phyloP scores from a whole-genome alignment of 2,797 vertebrate species.

The Diplodus sargus region DNA sequence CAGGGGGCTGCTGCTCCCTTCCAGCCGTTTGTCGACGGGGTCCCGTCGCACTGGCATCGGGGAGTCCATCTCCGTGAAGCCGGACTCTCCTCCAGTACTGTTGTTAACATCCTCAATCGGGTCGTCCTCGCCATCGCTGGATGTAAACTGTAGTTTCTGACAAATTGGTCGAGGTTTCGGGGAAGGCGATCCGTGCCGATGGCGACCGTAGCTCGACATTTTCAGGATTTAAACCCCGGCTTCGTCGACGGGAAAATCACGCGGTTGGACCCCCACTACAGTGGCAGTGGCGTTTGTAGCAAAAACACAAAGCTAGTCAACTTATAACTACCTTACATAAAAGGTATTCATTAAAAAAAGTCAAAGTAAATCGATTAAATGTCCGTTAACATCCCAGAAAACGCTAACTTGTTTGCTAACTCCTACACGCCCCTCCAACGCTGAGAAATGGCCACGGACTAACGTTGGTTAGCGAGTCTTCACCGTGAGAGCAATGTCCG shows the following conservation, averaged over 20 bases:
- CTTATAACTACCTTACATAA: constrained; percentile 30
- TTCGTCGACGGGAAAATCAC: constrained; percentile 53
- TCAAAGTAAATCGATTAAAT: not conserved
- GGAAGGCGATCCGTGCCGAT: constrained; percentile 70
- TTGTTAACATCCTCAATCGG: constrained; percentile 90
- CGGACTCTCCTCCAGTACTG: constrained; percentile 94
- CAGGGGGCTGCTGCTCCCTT: constrained; percentile 77
- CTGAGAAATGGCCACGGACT: constrained; percentile 42
- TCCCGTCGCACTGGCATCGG: constrained; percentile 82
- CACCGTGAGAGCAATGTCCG: not conserved
- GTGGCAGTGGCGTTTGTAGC: not conserved
- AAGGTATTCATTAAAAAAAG: constrained; percentile 11
- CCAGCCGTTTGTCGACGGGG: constrained; percentile 57
- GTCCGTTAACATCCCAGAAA: constrained; percentile 28
- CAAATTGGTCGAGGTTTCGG: constrained; percentile 82
- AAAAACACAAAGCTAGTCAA: not conserved
- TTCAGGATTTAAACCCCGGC: constrained; percentile 66
- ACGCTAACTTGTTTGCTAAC: constrained; percentile 36
- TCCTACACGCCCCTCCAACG: constrained; percentile 68
- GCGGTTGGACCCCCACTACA: constrained; percentile 27
- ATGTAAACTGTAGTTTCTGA: constrained; percentile 90
- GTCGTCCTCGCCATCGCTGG: constrained; percentile 91
- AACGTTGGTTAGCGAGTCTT: not conserved
- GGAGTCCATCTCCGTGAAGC: constrained; percentile 95
- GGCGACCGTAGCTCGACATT: constrained; percentile 75